Evolutionary conservation across 2,113 vertebrate genomes (phyloP).

Genomic region (Tupaia tana): DNA sequence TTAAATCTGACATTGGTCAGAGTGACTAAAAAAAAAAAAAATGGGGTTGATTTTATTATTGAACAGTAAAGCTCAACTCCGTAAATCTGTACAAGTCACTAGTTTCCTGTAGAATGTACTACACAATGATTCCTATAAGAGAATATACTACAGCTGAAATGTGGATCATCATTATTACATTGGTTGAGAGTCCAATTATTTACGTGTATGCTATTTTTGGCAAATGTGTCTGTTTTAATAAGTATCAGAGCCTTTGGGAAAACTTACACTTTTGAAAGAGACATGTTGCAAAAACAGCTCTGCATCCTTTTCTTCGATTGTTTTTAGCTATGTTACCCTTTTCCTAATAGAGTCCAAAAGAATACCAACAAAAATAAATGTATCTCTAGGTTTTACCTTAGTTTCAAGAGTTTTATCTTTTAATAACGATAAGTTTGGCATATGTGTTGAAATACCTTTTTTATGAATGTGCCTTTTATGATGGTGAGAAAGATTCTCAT

Average conservation of each 20-base stretch:
- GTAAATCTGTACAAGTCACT: not conserved
- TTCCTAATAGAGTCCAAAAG: not conserved
- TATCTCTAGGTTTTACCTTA: not conserved
- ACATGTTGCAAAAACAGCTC: not conserved
- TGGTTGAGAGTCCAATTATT: not conserved
- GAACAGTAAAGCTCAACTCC: not conserved
- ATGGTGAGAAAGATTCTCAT: not conserved
- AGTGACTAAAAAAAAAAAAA: constrained; percentile 14
- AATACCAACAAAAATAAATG: not conserved
- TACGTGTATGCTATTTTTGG: not conserved
- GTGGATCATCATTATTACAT: not conserved
- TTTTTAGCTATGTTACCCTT: not conserved
- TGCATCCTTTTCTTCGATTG: not conserved
- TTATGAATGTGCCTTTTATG: not conserved
- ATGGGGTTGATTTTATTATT: not conserved
- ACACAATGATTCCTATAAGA: not conserved
- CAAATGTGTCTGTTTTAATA: constrained; percentile 14
- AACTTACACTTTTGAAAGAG: constrained; percentile 45
- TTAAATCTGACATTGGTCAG: constrained; percentile 8
- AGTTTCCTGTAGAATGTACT: not conserved
- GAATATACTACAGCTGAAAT: not conserved
- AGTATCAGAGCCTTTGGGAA: not conserved
- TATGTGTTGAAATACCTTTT: not conserved
- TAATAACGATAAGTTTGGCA: constrained; percentile 37
- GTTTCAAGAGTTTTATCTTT: constrained; percentile 6